Percentiles rank a stretch among this genome's conserved stretches.
Conservation (phyloP, 2,113 vertebrate species). For the Crotophaga sulcirostris region DNA sequence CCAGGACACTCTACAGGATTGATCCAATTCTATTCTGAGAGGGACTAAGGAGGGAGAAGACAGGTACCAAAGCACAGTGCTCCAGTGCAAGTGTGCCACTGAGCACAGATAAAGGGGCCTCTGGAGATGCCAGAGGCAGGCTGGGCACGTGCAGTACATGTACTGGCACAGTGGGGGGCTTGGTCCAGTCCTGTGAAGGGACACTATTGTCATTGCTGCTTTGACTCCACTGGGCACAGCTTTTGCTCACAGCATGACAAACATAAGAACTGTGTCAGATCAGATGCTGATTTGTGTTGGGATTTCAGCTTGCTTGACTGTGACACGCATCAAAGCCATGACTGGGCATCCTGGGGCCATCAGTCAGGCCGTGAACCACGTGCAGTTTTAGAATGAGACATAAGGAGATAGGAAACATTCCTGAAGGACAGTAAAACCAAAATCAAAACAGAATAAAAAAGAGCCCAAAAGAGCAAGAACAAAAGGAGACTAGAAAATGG, state of each 20-base stretch:
- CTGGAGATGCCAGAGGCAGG: background rate
- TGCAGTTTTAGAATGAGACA: background rate
- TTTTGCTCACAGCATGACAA: background rate
- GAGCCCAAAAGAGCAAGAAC: background rate
- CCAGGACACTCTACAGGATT: background rate
- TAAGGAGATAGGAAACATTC: background rate
- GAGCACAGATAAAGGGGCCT: background rate
- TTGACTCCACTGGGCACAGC: background rate
- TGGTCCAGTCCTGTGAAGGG: background rate
- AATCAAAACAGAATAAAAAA: background rate
- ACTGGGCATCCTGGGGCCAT: background rate
- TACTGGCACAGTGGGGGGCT: background rate
- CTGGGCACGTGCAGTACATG: fast-evolving
- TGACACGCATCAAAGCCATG: background rate
- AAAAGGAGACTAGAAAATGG: background rate
- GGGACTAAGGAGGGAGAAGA: background rate
- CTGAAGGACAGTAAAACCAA: background rate
- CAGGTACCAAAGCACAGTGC: background rate
- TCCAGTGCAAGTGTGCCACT: background rate
- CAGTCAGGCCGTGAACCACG: background rate
- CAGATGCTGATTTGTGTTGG: background rate
- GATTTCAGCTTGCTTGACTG: background rate
- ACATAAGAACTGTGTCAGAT: background rate
- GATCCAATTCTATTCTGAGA: background rate
- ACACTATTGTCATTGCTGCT: background rate